Percentiles rank a stretch among this genome's conserved stretches.
Conservation (phyloP, 2,888 invertebrate genomes). For the Ganaspis brasiliensis region DNA sequence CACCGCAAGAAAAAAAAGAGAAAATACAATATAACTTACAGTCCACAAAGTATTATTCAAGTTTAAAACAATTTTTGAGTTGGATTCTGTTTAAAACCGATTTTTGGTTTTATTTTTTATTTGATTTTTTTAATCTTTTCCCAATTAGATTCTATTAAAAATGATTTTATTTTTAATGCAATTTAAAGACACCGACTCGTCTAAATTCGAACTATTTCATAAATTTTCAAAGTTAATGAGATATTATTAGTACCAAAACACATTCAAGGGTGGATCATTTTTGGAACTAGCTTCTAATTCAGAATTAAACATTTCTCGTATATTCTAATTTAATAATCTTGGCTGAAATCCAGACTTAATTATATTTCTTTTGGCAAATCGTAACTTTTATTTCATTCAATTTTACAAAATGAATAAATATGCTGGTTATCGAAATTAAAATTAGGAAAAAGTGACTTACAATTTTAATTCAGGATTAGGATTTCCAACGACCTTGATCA, state of each 20-base stretch:
- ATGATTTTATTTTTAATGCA: too few relatives aligned
- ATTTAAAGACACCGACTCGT: background rate
- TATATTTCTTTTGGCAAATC: background rate
- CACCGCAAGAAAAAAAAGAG: too few relatives aligned
- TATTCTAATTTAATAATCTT: slow-evolving; percentile 24
- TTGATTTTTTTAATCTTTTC: too few relatives aligned
- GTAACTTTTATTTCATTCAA: background rate
- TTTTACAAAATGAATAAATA: background rate
- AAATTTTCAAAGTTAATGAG: background rate
- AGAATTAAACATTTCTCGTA: slow-evolving; percentile 3
- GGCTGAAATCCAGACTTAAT: slow-evolving; percentile 18
- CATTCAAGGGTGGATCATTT: background rate
- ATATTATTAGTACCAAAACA: slow-evolving; percentile 2
- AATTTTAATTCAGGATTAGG: slow-evolving; percentile 95
- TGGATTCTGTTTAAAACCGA: too few relatives aligned
- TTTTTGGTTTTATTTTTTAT: too few relatives aligned
- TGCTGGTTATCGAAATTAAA: too few relatives aligned
- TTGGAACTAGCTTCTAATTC: slow-evolving; percentile 3
- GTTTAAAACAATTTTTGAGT: too few relatives aligned
- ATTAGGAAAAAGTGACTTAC: slow-evolving; percentile 83
- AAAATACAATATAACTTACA: too few relatives aligned
- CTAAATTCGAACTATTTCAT: background rate
- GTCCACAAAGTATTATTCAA: too few relatives aligned
- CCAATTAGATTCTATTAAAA: too few relatives aligned
- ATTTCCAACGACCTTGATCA: slow-evolving; percentile 93